phyloP scores from a whole-genome alignment of 92 coral and sea anemone species.

The Metridium senile region DNA sequence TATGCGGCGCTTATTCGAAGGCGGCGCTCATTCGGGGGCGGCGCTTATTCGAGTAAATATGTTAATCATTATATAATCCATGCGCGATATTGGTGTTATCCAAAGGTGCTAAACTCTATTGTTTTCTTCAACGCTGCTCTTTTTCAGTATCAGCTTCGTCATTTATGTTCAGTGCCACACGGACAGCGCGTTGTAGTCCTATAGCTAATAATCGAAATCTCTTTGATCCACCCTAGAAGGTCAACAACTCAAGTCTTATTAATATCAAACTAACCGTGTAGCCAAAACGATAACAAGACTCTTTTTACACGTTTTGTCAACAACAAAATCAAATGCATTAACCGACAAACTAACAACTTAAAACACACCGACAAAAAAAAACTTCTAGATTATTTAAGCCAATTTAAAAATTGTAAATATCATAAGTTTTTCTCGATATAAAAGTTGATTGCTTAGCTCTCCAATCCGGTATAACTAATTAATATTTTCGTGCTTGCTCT shows the following conservation, averaged over 20 bases:
- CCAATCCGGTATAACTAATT: neutral
- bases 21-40: too few relatives aligned
- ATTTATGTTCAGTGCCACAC: conserved; percentile 5
- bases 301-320: neutral
- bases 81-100: neutral
- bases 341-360: neutral
- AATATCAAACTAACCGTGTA: neutral
- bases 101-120: neutral
- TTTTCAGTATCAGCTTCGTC: neutral
- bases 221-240: neutral
- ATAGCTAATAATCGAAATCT: neutral
- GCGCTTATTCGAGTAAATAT: too few relatives aligned
- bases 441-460: neutral
- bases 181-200: neutral
- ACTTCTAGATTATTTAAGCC: too few relatives aligned
- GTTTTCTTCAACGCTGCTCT: neutral
- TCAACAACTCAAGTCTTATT: neutral
- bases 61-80: too few relatives aligned
- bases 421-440: too few relatives aligned
- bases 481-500: neutral
- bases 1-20: too few relatives aligned
- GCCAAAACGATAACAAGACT: conserved; percentile 1
- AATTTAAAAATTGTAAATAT: too few relatives aligned
- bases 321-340: neutral
- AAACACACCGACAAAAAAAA: neutral